A percentile compares a stretch with the other conserved stretches of the same genome.
Conservation (phyloP, 2,888 invertebrate genomes). For the Venusia cambrica region DNA sequence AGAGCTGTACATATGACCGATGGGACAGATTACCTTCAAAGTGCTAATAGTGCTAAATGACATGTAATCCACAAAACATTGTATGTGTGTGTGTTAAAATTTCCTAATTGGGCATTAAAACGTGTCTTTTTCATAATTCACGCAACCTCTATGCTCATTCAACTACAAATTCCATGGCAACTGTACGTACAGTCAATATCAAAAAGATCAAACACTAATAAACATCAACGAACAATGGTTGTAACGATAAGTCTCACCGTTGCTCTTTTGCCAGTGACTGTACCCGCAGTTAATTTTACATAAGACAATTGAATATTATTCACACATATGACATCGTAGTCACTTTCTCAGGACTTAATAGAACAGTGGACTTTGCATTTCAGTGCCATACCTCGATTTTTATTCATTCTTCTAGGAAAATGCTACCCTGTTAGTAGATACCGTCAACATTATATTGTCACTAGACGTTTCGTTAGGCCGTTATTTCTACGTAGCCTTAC, state of each 20-base stretch:
- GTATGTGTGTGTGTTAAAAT: too few species aligned
- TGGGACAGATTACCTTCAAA: too few species aligned
- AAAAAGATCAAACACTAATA: slow-evolving; percentile 9
- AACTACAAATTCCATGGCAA: slow-evolving; percentile 26
- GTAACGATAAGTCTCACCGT: background rate
- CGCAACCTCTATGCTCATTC: slow-evolving; percentile 18
- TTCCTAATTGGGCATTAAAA: too few species aligned
- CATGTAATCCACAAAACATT: too few species aligned
- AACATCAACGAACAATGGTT: background rate
- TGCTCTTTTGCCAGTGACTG: slow-evolving; percentile 22
- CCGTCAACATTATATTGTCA: slow-evolving; percentile 17
- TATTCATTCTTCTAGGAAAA: too few species aligned
- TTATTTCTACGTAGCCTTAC: slow-evolving; percentile 37
- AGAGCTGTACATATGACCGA: too few species aligned
- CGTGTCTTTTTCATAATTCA: background rate
- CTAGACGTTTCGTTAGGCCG: slow-evolving; percentile 43
- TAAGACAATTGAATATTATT: slow-evolving; percentile 27
- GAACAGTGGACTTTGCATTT: too few species aligned
- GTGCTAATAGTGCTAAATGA: too few species aligned
- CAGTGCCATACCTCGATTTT: too few species aligned
- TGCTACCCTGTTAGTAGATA: slow-evolving; percentile 24
- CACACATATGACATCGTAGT: slow-evolving; percentile 12
- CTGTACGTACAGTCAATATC: slow-evolving; percentile 26
- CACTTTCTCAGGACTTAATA: background rate
- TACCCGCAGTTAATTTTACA: slow-evolving; percentile 31